These are phyloP conservation scores for Onychostruthus taczanowskii DNA, from an alignment of 2,113 vertebrate species.

Conservation along the genomic window DNA sequence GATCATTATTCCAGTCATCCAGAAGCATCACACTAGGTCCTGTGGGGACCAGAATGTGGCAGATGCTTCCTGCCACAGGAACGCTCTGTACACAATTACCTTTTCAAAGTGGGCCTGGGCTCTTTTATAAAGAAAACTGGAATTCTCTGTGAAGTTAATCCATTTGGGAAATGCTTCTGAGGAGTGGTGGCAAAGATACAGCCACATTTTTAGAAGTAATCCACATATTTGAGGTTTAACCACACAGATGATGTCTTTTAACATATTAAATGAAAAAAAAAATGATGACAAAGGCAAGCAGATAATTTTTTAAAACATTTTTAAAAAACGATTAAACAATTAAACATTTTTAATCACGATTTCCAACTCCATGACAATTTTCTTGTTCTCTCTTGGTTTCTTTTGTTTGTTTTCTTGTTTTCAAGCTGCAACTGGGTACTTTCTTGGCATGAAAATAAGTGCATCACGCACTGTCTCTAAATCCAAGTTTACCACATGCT, in stretches of 20 bases:
- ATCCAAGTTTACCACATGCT: neutral
- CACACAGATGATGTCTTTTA: neutral
- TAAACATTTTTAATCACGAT: neutral
- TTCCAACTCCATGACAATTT: neutral
- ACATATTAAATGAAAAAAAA: neutral
- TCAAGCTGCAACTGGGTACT: neutral
- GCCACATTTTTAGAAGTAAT: neutral
- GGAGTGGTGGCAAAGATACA: neutral
- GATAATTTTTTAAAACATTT: neutral
- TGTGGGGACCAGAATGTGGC: neutral
- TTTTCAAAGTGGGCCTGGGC: neutral
- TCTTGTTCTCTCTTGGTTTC: neutral
- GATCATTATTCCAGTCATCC: neutral
- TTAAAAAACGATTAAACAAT: neutral
- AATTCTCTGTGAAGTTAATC: neutral
- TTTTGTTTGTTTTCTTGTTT: neutral
- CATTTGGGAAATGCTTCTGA: neutral
- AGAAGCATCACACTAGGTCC: neutral
- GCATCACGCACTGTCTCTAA: neutral
- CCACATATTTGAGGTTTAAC: neutral
- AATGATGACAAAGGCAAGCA: neutral
- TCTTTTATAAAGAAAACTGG: neutral
- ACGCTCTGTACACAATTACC: neutral
- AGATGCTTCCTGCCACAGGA: neutral
- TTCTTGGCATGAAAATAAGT: neutral